Evolutionary conservation across 2,888 invertebrate species (phyloP).

Genomic region (Cartodere bifasciata): DNA sequence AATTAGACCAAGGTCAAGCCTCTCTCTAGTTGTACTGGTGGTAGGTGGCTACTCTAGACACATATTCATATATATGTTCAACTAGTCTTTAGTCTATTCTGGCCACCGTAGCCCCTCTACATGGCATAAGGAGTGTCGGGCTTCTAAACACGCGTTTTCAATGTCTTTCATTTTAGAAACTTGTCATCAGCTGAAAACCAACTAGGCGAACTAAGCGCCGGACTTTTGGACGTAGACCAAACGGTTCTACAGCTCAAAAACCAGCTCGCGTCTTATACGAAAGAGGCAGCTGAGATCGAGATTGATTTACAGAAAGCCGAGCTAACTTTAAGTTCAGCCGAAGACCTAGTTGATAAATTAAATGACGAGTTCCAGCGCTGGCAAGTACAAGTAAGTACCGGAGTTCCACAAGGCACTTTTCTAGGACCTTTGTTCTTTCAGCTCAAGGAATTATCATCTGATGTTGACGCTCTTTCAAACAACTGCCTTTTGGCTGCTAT

Average conservation of each 20-base stretch:
- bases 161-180: conserved; percentile 60
- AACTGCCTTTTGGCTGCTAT: conserved; percentile 62
- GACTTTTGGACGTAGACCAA: conserved; percentile 67
- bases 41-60: too few relatives aligned
- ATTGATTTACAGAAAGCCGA: conserved; percentile 66
- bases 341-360: conserved; percentile 71
- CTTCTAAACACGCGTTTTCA: too few relatives aligned
- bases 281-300: conserved; percentile 89
- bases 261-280: conserved; percentile 73
- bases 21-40: too few relatives aligned
- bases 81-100: too few relatives aligned
- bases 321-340: conserved; percentile 64
- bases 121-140: too few relatives aligned
- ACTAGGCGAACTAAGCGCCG: conserved; percentile 62
- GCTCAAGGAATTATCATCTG: conserved; percentile 47
- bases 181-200: conserved; percentile 71
- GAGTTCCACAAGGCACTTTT: background rate
- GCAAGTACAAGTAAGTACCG: conserved; percentile 51
- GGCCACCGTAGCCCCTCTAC: too few relatives aligned
- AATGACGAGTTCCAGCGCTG: conserved; percentile 83
- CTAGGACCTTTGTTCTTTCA: conserved; percentile 26
- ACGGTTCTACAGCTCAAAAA: conserved; percentile 65
- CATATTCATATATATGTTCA: too few relatives aligned
- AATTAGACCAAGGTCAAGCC: too few relatives aligned
- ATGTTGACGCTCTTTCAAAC: conserved; percentile 49